Percentiles rank a stretch among this genome's conserved stretches.
phyloP scores from a whole-genome alignment of 2,888 invertebrate species.

The Belgica antarctica region DNA sequence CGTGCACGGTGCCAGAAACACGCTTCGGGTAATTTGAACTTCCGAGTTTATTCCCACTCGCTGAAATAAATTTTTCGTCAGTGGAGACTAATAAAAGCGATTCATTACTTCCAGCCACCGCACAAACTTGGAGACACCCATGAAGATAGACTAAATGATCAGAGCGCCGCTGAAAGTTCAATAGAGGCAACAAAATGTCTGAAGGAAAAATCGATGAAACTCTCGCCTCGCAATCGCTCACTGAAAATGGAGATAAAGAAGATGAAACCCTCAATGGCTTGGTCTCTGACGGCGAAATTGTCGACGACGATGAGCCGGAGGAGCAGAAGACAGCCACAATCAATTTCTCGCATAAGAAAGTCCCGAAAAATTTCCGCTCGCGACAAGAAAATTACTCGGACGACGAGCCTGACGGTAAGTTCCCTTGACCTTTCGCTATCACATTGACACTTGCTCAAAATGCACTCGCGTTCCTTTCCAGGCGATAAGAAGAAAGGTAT shows the following conservation, averaged over 20 bases:
- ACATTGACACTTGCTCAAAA: too few relatives aligned
- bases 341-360: neutral
- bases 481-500: neutral
- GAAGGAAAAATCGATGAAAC: slow-evolving; percentile 9
- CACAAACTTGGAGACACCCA: neutral
- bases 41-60: too few relatives aligned
- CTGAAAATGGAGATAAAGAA: slow-evolving; percentile 17
- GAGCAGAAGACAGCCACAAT: neutral
- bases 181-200: neutral
- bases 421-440: neutral
- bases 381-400: slow-evolving; percentile 5
- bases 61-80: too few relatives aligned
- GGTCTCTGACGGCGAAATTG: slow-evolving; percentile 33
- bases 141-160: slow-evolving; percentile 1
- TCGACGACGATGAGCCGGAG: slow-evolving; percentile 21
- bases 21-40: too few relatives aligned
- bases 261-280: slow-evolving; percentile 17
- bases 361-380: slow-evolving; percentile 16
- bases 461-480: too few relatives aligned
- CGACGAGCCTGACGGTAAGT: neutral
- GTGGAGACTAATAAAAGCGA: neutral
- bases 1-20: too few relatives aligned
- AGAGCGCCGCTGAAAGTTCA: neutral
- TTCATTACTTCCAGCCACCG: neutral
- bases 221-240: neutral